Conservation (phyloP, 2,797 vertebrate species). For the Hozukius guyotensis region DNA sequence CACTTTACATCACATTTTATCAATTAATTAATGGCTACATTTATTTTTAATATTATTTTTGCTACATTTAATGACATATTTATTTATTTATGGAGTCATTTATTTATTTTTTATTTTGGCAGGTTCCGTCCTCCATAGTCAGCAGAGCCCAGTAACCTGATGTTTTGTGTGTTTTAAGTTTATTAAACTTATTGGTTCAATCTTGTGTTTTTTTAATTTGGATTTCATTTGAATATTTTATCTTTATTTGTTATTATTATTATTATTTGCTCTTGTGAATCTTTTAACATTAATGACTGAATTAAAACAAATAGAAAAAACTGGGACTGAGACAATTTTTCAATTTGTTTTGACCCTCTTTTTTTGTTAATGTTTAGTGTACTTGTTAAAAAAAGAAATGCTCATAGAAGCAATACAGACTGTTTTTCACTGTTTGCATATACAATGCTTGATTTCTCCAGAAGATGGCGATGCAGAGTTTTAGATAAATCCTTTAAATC, state of each 20-base stretch:
- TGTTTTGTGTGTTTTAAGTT: background rate
- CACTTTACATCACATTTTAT: too few species aligned
- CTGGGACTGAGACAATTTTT: background rate
- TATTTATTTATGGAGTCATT: too few species aligned
- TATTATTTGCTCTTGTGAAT: background rate
- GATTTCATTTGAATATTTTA: background rate
- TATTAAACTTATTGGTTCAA: too few species aligned
- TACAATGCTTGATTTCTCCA: background rate
- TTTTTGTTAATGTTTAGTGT: background rate
- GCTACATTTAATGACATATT: too few species aligned
- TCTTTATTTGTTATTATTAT: too few species aligned
- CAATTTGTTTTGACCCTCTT: background rate
- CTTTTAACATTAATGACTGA: background rate
- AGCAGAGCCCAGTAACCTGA: too few species aligned
- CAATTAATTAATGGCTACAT: too few species aligned
- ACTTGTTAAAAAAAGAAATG: fast-evolving
- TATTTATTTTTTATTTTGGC: too few species aligned
- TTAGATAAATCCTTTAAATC: background rate
- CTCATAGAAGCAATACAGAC: background rate
- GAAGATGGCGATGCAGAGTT: background rate
- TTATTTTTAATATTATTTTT: too few species aligned
- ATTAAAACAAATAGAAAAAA: background rate
- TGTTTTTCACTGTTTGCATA: background rate
- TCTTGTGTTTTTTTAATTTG: background rate
- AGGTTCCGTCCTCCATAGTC: too few species aligned